A percentile compares a stretch with the other conserved stretches of the same genome.
These are phyloP conservation scores for Venustaconcha ellipsiformis DNA, from an alignment of 1,140 invertebrate genomes.

Conservation along the genomic window DNA sequence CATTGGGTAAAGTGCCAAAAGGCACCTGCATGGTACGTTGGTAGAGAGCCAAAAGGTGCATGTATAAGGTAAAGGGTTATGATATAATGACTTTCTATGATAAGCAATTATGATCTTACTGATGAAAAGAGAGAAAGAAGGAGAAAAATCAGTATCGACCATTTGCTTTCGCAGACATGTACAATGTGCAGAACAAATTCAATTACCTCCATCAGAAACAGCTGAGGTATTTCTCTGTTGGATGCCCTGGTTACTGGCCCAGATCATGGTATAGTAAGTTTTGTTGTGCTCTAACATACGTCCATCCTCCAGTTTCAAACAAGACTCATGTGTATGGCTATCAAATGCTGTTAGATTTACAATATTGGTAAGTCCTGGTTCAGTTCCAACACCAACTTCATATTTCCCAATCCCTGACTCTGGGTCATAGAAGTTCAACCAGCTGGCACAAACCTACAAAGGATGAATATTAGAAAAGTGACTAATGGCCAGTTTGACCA, in stretches of 20 bases:
- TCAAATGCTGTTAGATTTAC: constrained; percentile 2
- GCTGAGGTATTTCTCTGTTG: constrained; percentile 13
- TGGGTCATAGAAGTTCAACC: constrained; percentile 41
- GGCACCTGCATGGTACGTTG: too few relatives aligned
- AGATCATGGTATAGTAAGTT: constrained; percentile 22
- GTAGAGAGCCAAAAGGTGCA: too few relatives aligned
- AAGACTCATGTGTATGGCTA: background rate
- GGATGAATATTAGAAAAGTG: background rate
- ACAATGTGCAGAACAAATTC: too few relatives aligned
- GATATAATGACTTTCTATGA: too few relatives aligned
- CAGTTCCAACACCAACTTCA: constrained; percentile 19
- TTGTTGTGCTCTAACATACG: constrained; percentile 14
- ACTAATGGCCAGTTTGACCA: too few relatives aligned
- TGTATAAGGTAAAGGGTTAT: too few relatives aligned
- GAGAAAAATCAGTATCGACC: too few relatives aligned
- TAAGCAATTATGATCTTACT: too few relatives aligned
- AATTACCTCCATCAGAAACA: constrained; percentile 29
- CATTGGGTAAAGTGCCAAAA: too few relatives aligned
- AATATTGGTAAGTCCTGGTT: constrained; percentile 13
- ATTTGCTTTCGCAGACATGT: too few relatives aligned
- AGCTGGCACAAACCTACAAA: constrained; percentile 39
- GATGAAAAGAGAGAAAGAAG: too few relatives aligned
- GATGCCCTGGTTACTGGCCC: constrained; percentile 27
- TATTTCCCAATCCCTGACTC: constrained; percentile 37
- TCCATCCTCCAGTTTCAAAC: constrained; percentile 2